Base-by-base conservation (phyloP, 2,888 invertebrate genomes). In the Drosophila meridionalis region DNA sequence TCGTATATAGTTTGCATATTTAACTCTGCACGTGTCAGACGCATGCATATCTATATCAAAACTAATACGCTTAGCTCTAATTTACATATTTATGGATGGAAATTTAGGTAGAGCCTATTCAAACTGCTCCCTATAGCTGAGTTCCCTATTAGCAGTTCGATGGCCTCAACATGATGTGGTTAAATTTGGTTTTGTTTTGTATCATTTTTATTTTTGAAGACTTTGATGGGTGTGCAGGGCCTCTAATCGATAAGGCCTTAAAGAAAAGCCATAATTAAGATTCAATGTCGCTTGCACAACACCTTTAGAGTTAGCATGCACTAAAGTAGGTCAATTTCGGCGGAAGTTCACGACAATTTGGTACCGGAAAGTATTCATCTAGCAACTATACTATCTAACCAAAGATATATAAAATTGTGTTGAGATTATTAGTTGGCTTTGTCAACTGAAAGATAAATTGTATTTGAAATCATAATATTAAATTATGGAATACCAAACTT, bases 211-310 rank as follows among this genome's bases (percentile, higher is more conserved):
- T 30, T 30, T 55, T 28, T 28, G 28, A 30, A 20, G 40, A n/a
- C 40, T 36, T 43, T 12, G 34, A 32, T 56, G 57, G 43, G 58
- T 60, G 52, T 83, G 62, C 64, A 55, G 68, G 38, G 61, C 47
- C 52, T 71, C 56, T 69, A 69, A 66, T 26, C 55, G 53, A 72
- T 69, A 38, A 57, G 73, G 30, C 82, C 82, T 87, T 73, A 40
- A 72, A 69, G 78, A 88, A 75, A 90, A 73, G 56, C 59, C 66
- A 71, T 90, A 80, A 84, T 86, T 66, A 67, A 64, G 59, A 64
- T 52, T 68, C 84, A 90, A 89, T 83, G 90, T 53, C 89, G 76
- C n/a, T 36, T 60, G 30, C 45, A 43, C 53, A 55, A 80, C 56
- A 38, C 52, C 34, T 36, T 40, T 2, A 26, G 20, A 62, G 34